Conservation (phyloP, 1,140 invertebrate genomes). For the Nasonia vitripennis region DNA sequence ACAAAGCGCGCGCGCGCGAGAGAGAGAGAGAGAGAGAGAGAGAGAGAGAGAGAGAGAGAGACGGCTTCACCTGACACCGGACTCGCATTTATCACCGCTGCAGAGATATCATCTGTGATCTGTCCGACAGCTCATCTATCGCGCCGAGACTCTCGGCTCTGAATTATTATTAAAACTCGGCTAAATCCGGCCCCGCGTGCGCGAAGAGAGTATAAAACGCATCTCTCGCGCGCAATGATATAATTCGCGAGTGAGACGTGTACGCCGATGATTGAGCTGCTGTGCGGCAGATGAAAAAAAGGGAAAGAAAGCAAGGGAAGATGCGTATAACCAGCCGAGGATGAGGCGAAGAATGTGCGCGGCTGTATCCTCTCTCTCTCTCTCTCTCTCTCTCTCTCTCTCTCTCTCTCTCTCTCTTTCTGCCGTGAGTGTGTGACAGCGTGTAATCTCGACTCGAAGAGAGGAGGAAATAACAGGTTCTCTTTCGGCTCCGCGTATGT, state of each 20-base stretch:
- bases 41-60: slow-evolving; percentile 27
- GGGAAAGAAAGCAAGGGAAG: background rate
- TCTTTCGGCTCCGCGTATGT: slow-evolving; percentile 49
- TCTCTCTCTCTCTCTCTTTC: slow-evolving; percentile 48
- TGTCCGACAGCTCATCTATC: slow-evolving; percentile 67
- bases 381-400: slow-evolving; percentile 46
- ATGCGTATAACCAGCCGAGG: background rate
- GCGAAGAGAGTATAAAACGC: too few species aligned
- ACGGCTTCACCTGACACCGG: slow-evolving; percentile 61
- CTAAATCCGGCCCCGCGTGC: background rate
- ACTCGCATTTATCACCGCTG: slow-evolving; percentile 72
- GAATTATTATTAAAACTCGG: slow-evolving; percentile 25
- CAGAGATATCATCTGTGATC: slow-evolving; percentile 72
- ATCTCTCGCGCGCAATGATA: too few species aligned
- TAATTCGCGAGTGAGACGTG: too few species aligned
- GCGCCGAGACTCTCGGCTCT: background rate
- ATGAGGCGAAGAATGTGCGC: background rate
- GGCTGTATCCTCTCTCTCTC: slow-evolving; percentile 46
- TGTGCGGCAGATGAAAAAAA: background rate
- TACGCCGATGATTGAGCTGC: background rate
- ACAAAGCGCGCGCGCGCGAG: background rate
- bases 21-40: background rate
- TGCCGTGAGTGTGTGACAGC: slow-evolving; percentile 66
- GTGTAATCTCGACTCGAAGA: slow-evolving; percentile 67
- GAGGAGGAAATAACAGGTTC: slow-evolving; percentile 69